Conservation (phyloP, 2,888 invertebrate genomes). For the Branchipolynoe longqiensis region DNA sequence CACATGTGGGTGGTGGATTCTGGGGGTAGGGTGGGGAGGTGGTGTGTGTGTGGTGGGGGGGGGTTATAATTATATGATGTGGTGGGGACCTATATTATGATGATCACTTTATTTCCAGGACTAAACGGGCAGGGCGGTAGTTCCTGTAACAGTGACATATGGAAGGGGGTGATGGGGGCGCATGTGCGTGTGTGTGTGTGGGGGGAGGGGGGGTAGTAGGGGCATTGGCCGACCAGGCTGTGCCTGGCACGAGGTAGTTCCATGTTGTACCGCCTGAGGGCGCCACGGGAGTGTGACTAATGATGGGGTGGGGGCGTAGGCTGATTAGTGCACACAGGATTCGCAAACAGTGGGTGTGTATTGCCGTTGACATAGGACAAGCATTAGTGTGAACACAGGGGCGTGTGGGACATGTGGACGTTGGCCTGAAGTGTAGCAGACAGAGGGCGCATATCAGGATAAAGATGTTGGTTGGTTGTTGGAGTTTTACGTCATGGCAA, state of each 20-base stretch:
- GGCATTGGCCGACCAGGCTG: neutral
- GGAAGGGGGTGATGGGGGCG: neutral
- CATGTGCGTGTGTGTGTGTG: conserved; percentile 6
- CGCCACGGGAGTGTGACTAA: neutral
- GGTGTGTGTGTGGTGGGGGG: neutral
- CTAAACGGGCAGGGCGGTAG: neutral
- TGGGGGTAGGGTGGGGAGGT: too few relatives aligned
- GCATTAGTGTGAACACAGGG: too few relatives aligned
- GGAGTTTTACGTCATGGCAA: too few relatives aligned
- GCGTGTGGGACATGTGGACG: too few relatives aligned
- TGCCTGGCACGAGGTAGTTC: neutral
- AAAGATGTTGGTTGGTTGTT: too few relatives aligned
- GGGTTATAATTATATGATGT: neutral
- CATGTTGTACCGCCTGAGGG: neutral
- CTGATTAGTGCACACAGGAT: conserved; percentile 29
- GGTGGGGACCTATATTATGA: conserved; percentile 26
- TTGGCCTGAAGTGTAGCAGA: too few relatives aligned
- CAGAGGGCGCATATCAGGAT: too few relatives aligned
- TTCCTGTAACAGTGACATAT: conserved; percentile 18
- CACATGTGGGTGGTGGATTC: too few relatives aligned
- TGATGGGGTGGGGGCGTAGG: neutral
- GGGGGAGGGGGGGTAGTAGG: conserved; percentile 5
- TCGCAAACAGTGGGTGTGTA: too few relatives aligned
- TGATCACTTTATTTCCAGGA: conserved; percentile 31
- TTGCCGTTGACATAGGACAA: too few relatives aligned